phyloP scores from a whole-genome alignment of 2,113 vertebrate species.

The Ceyx melanurus region DNA sequence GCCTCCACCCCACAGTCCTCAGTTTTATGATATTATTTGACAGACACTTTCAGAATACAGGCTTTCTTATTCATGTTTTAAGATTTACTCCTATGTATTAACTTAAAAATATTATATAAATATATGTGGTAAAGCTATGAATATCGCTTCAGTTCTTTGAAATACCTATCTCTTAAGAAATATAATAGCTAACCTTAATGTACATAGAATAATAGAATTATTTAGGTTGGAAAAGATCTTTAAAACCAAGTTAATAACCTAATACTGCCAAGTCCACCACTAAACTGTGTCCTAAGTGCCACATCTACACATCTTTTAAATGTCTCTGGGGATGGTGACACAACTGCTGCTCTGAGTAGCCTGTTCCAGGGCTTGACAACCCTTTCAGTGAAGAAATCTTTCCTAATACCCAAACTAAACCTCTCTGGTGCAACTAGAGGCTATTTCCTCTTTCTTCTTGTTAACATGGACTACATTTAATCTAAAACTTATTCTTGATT shows the following conservation, averaged over 20 bases:
- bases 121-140: background rate
- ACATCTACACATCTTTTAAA: background rate
- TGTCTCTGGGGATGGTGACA: accelerated
- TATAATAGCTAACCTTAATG: background rate
- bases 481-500: background rate
- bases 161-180: background rate
- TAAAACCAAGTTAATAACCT: background rate
- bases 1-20: background rate
- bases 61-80: background rate
- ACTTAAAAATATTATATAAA: accelerated
- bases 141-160: background rate
- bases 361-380: background rate
- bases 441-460: background rate
- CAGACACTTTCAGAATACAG: background rate
- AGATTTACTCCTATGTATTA: background rate
- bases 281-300: background rate
- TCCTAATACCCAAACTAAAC: background rate
- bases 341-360: background rate
- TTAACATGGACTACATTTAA: background rate
- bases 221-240: background rate
- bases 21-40: background rate
- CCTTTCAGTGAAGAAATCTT: background rate
- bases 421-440: background rate
- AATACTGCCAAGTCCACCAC: background rate
- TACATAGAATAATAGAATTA: background rate